Evolutionary conservation across 2,888 invertebrate species (phyloP), one percentile per base, ranked within the genome.

Genomic region (Philonicus albiceps): DNA sequence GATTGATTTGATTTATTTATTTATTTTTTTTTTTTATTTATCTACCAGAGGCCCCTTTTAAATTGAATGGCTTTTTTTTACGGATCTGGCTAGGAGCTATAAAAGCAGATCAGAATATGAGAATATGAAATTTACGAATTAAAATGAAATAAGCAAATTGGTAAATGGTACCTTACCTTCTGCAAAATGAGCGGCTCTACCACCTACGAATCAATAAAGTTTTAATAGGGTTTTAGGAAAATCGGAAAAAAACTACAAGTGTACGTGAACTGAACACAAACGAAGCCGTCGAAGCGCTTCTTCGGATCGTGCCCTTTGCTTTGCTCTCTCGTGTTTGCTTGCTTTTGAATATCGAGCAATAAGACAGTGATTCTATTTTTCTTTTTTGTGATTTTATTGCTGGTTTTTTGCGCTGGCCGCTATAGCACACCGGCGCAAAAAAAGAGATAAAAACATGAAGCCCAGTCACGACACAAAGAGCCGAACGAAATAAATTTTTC

Each of bases 401-500:
- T 64, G 1, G 22, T 22, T 27, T 64, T 64, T 64, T 19, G 27
- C 27, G 64, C 64, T 64, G 27, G 27, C 64, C 22, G 64, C 27
- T 64, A 27, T 64, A 64, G 64, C 64, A 11, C 27, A 64, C 64
- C 64, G 64, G 64, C 22, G 64, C 64, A 64, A 78, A 78, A n/a
- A 53, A 30, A n/a, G 49, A 49, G 43, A 78, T 78, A 78, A 78
- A 49, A 78, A 27, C 78, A 16, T 40, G 49, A 53, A 78, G 81
- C 73, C 84, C 49, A 84, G 84, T 84, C 84, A 73, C 73, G 49
- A 84, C 40, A 84, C 84, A 84, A 84, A 84, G 84, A 73, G 40
- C 73, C 84, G 73, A 84, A 84, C 72, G 73, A 84, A 84, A 84
- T 84, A 84, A 84, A 84, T 84, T 84, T 84, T 84, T 37, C 84